These are phyloP conservation scores for Ibidorhyncha struthersii DNA, from an alignment of 2,113 vertebrate species.

Conservation along the genomic window DNA sequence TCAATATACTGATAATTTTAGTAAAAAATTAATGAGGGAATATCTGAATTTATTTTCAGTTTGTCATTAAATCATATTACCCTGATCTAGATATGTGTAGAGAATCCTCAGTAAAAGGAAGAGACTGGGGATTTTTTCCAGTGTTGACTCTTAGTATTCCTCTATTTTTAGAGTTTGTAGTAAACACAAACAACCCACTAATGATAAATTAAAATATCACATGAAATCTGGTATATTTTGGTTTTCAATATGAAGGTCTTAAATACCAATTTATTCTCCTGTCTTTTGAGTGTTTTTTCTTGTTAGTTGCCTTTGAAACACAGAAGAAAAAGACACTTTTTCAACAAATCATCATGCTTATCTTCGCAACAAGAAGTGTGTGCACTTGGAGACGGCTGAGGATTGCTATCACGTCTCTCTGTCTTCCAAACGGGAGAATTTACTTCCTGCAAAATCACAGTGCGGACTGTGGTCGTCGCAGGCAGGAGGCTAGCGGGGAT, in stretches of 20 bases:
- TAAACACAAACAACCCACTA: not conserved
- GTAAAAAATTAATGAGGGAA: not conserved
- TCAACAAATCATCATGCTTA: not conserved
- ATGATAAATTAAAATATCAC: not conserved
- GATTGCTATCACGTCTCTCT: no score
- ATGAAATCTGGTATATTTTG: not conserved
- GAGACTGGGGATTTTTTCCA: not conserved
- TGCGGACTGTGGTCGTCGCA: rapidly evolving
- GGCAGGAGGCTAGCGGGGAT: rapidly evolving
- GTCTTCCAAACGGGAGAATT: rapidly evolving
- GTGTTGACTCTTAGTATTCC: not conserved
- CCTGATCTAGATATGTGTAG: not conserved
- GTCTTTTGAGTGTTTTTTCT: not conserved
- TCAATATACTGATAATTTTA: not conserved
- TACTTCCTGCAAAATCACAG: rapidly evolving
- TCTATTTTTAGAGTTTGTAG: not conserved
- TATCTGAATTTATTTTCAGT: not conserved
- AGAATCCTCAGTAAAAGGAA: not conserved
- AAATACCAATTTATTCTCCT: not conserved
- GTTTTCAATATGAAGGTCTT: not conserved
- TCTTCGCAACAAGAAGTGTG: not conserved
- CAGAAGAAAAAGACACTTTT: not conserved
- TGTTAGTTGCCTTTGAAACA: not conserved
- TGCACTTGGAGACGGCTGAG: not conserved
- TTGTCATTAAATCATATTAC: not conserved